Evolutionary conservation across 2,888 invertebrate species (phyloP), one percentile per base, ranked within the genome.

Genomic region (Amorpha juglandis): DNA sequence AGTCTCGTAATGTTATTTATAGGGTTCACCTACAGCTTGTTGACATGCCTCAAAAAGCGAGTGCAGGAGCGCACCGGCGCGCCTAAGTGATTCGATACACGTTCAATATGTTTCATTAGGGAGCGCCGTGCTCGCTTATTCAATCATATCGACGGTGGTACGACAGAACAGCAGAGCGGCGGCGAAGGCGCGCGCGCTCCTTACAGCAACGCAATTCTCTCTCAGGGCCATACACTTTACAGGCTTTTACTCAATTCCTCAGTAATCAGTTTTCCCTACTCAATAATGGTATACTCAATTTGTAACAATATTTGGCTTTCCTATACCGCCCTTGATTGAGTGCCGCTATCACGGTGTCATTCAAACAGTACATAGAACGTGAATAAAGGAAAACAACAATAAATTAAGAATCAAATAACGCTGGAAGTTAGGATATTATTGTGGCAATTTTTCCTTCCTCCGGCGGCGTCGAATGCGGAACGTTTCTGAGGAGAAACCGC

Each of bases 51-150:
- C 83, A 82, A 89, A 88, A 89, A 87, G 86, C 82, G 87, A 89
- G 86, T 90, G 89, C 90, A 90, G 86, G 78, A 88, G 88, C 90
- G 88, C 89, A 89, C 83, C 83, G 81, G 80, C 76, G 77, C 75
- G 83, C 82, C 90, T 93, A 93, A 93, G 92, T 93, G 92, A 91
- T 90, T 91, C 91, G 90, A 93, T 92, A 92, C 90, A 90, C 87
- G 89, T 91, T 91, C 92, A 92, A 92, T 92, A 92, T 91, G 92
- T 92, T 92, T 93, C 92, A 92, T 93, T 92, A 93, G 85, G 86
- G 80, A 87, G 86, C 81, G 76, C 88, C 86, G 86, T 81, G 87
- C 82, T 85, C 86, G 89, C 85, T 93, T 90, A 93, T 93, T 93
- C 89, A 92, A 93, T 93, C 90, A 93, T 86, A 89, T 86, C 84